phyloP scores from a whole-genome alignment of 2,797 vertebrate species.

The Poeciliopsis paucimaculata region DNA sequence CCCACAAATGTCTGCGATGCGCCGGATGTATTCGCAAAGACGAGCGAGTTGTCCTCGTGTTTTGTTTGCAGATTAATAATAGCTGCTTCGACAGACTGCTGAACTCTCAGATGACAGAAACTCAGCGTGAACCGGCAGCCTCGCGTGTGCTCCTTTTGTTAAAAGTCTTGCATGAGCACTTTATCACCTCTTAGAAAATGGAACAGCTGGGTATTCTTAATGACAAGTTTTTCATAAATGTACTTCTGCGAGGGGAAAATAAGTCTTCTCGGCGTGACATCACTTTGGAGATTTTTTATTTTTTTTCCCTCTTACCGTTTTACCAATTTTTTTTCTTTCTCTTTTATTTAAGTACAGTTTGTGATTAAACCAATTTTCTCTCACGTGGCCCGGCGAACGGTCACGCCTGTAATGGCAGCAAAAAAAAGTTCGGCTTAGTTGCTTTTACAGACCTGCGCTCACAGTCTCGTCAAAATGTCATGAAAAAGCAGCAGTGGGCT shows the following conservation, averaged over 20 bases:
- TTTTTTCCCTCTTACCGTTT: conserved; percentile 16
- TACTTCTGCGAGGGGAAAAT: conserved; percentile 9
- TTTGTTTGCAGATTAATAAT: conserved; percentile 57
- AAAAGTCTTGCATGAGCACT: conserved; percentile 28
- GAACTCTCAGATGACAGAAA: conserved; percentile 40
- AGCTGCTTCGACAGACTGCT: conserved; percentile 32
- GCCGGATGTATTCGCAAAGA: conserved; percentile 37
- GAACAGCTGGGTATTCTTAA: conserved; percentile 38
- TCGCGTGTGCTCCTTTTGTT: conserved; percentile 36
- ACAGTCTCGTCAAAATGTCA: conserved; percentile 60
- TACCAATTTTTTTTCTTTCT: conserved; percentile 9
- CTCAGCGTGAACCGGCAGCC: conserved; percentile 38
- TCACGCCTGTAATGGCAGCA: conserved; percentile 26
- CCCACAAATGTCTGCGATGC: conserved; percentile 45
- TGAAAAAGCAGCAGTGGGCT: conserved; percentile 35
- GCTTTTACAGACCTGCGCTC: conserved; percentile 42
- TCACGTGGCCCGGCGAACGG: conserved; percentile 15
- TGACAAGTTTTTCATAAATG: conserved; percentile 44
- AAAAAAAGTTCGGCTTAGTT: conserved; percentile 34
- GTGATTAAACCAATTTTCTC: conserved; percentile 24
- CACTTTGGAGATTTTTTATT: conserved; percentile 9
- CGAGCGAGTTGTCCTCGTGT: conserved; percentile 23
- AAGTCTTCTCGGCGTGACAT: conserved; percentile 17
- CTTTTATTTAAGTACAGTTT: neutral
- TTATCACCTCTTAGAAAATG: conserved; percentile 39